Base-by-base conservation (phyloP, 2,888 invertebrate species). In the Bibio marci region DNA sequence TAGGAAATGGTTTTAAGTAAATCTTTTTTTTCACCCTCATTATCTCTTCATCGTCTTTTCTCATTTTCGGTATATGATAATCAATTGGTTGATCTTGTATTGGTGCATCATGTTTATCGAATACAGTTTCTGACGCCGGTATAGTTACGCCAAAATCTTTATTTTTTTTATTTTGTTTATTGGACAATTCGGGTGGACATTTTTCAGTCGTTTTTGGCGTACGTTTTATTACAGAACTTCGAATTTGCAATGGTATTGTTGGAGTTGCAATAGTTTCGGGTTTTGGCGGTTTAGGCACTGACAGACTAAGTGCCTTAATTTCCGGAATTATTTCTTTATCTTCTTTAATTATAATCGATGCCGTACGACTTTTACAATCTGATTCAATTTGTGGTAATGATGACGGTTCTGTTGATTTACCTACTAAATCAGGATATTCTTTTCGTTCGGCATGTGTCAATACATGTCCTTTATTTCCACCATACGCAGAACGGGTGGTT, bases 31-130 rank as follows among this genome's bases (percentile, higher is more conserved):
- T n/a, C n/a, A n/a, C n/a, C n/a, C n/a, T n/a, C n/a, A n/a, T n/a
- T n/a, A n/a, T n/a, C n/a, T n/a, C n/a, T n/a, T 22, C 22, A 41
- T 54, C 53, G 7, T 77, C 76, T 43, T 75, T 70, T 51, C 81
- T 73, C 5, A 6, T 22, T 57, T 83, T 85, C 18, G 86, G 86
- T 47, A 87, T 81, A 52, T 77, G 86, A 56, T 87, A 87, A 55
- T 87, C 86, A 44, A 87, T 87, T 1, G 87, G 87, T 50, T 86
- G 86, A 44, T 87, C 86, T 61, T 83, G 80, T 56, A 77, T 79
- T 1, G 79, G 79, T 50, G 76, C 77, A 32, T 57, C 43, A 41
- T 60, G 54, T 28, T 57, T 55, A 22, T 56, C 45, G 6, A 68
- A 65, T 43, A 68, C 14, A 33, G 18, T 11, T 7, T 27, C 49